Conservation (phyloP, 2,888 invertebrate genomes). For the Oasisia sp. region DNA sequence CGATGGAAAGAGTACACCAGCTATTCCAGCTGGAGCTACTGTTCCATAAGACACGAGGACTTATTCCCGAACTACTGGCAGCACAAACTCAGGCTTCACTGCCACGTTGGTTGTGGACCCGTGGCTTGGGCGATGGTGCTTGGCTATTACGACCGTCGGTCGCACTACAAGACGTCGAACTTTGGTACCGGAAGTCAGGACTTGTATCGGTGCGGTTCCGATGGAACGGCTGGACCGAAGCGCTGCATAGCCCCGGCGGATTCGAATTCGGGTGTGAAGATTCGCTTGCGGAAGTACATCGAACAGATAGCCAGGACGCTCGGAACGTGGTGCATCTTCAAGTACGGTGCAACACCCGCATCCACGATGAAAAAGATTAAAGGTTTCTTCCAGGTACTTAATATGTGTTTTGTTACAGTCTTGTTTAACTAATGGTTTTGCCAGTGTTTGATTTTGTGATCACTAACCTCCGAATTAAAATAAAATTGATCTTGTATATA, state of each 20-base stretch:
- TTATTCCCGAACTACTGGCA: not conserved
- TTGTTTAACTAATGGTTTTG: no score
- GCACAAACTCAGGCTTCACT: not conserved
- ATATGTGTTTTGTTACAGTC: no score
- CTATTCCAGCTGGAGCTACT: not conserved
- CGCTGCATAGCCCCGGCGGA: not conserved
- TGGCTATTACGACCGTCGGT: not conserved
- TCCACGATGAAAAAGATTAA: not conserved
- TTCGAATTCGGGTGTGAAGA: not conserved
- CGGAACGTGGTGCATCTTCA: not conserved
- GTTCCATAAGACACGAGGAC: not conserved
- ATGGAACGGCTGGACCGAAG: not conserved
- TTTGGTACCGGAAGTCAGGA: not conserved
- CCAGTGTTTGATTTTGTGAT: no score
- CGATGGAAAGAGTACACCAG: not conserved
- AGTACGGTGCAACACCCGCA: not conserved
- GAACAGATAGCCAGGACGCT: not conserved
- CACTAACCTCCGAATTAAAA: no score
- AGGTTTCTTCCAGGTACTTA: not conserved
- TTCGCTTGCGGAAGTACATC: not conserved
- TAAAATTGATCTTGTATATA: no score
- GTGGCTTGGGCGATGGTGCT: slow-evolving; percentile 10
- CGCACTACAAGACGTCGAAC: not conserved
- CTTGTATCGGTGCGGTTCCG: not conserved
- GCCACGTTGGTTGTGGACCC: not conserved